Conservation (phyloP, 53 echinoderm and acorn worm species). For the Zoroaster sp. region DNA sequence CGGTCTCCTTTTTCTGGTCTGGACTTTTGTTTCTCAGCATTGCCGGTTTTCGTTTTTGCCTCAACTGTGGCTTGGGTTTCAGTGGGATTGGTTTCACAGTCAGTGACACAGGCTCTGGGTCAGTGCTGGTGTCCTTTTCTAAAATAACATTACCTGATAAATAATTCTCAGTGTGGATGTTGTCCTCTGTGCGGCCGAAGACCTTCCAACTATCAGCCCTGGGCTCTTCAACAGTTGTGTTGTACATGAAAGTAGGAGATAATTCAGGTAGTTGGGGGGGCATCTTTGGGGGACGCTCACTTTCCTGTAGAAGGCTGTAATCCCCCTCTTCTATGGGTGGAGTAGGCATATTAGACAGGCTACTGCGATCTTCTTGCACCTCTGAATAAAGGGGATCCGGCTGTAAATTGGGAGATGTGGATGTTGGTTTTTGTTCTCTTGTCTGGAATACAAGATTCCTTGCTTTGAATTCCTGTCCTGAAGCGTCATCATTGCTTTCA, state of each 20-base stretch:
- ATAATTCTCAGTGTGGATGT: slow-evolving; percentile 71
- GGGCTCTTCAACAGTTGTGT: slow-evolving; percentile 1
- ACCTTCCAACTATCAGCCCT: slow-evolving; percentile 54
- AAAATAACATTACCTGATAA: not conserved
- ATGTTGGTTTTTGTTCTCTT: no score
- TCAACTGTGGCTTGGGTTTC: not conserved
- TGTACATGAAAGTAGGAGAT: not conserved
- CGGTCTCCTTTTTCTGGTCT: not conserved
- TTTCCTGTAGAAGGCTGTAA: not conserved
- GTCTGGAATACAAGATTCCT: no score
- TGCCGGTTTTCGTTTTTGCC: not conserved
- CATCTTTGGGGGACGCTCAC: not conserved
- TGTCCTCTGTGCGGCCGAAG: slow-evolving; percentile 57
- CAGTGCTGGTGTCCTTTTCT: not conserved
- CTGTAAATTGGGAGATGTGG: not conserved
- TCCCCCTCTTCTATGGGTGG: not conserved
- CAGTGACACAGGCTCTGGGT: not conserved
- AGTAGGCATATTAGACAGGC: not conserved
- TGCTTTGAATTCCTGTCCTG: no score
- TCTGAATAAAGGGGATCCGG: slow-evolving; percentile 52
- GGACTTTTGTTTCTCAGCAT: not conserved
- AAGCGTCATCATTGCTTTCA: not conserved
- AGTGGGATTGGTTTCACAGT: not conserved
- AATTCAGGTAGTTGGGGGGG: slow-evolving; percentile 21
- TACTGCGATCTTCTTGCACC: slow-evolving; percentile 10